A percentile compares a stretch with the other conserved stretches of the same genome.
Conservation (phyloP, 2,888 invertebrate genomes). For the Phrixothrix hirtus region DNA sequence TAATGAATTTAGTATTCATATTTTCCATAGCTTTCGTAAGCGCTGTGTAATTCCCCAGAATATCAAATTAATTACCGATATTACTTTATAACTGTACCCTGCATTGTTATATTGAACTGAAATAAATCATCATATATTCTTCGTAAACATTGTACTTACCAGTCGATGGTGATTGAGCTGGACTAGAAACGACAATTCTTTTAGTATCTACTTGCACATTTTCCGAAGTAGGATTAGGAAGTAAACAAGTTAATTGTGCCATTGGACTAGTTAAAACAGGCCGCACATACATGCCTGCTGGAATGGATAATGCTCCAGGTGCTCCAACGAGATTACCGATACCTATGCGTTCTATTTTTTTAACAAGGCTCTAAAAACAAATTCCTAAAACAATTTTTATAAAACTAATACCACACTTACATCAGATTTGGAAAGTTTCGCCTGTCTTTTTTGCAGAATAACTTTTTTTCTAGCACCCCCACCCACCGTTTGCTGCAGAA, state of each 20-base stretch:
- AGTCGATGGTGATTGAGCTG: conserved; percentile 9
- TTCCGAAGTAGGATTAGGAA: conserved; percentile 39
- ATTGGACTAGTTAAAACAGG: conserved; percentile 74
- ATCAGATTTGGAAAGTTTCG: conserved; percentile 50
- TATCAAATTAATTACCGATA: too few relatives aligned
- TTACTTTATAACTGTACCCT: too few relatives aligned
- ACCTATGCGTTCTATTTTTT: conserved; percentile 70
- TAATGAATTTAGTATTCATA: too few relatives aligned
- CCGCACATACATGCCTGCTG: conserved; percentile 65
- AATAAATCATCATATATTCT: too few relatives aligned
- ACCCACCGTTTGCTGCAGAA: conserved; percentile 65
- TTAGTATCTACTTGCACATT: conserved; percentile 5
- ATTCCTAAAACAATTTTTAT: conserved; percentile 20
- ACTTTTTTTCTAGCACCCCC: conserved; percentile 56
- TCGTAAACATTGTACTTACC: too few relatives aligned
- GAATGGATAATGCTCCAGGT: conserved; percentile 63
- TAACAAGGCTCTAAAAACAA: conserved; percentile 58
- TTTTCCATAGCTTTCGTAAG: too few relatives aligned
- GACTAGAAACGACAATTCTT: not conserved
- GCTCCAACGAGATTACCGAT: conserved; percentile 70
- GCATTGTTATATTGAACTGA: too few relatives aligned
- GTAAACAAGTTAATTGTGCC: conserved; percentile 75
- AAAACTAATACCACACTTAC: conserved; percentile 34
- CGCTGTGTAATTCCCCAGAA: too few relatives aligned
- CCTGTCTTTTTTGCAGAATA: conserved; percentile 50